Conservation (phyloP, 2,797 vertebrate species). For the Anableps anableps region DNA sequence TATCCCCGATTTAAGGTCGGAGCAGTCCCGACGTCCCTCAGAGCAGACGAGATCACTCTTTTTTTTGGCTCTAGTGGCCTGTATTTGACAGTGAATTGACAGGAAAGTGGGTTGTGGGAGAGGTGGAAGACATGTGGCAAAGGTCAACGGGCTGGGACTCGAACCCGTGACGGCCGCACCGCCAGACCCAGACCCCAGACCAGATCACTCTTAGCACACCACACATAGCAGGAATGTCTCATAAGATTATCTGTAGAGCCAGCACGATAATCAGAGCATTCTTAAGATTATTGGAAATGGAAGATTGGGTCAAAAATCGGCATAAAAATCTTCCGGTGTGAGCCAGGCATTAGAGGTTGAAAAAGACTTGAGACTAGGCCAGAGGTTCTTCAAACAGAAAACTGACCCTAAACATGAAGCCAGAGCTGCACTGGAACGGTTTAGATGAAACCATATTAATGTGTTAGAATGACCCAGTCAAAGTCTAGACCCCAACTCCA, state of each 20-base stretch:
- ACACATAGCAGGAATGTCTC: background rate
- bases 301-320: background rate
- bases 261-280: background rate
- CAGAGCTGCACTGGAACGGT: background rate
- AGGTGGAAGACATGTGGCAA: no score
- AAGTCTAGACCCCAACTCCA: background rate
- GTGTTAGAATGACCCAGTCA: background rate
- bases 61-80: no score
- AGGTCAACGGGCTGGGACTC: no score
- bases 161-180: no score
- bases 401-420: background rate
- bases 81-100: no score
- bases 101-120: no score
- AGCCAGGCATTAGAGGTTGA: background rate
- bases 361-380: background rate
- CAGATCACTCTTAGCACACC: background rate
- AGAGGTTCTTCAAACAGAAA: background rate
- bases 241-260: background rate
- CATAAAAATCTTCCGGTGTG: no score
- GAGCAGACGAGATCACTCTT: background rate
- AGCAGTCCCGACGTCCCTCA: background rate
- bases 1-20: background rate
- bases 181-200: no score
- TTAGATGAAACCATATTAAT: background rate
- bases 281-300: background rate